A percentile compares a stretch with the other conserved stretches of the same genome.
These are phyloP conservation scores for Zosterops lateralis DNA, from an alignment of 2,113 vertebrate species.

Conservation along the genomic window DNA sequence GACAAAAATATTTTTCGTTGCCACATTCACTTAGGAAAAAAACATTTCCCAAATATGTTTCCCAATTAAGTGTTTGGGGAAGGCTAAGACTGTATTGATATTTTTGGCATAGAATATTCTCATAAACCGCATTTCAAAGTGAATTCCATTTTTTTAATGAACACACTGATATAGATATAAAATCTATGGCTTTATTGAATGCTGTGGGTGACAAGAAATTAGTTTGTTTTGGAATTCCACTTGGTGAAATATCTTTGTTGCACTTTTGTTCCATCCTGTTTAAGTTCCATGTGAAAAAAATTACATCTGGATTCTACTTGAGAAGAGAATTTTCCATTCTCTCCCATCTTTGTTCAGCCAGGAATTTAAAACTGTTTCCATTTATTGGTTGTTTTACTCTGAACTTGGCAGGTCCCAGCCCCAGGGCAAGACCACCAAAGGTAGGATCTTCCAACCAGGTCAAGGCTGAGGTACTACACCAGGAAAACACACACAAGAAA, in stretches of 20 bases:
- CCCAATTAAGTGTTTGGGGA: background rate
- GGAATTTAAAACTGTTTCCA: background rate
- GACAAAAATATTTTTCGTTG: background rate
- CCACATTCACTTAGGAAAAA: background rate
- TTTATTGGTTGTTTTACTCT: background rate
- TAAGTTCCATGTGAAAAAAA: background rate
- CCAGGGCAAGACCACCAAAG: background rate
- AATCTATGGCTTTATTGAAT: background rate
- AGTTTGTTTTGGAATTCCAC: background rate
- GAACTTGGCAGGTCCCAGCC: background rate
- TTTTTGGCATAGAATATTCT: background rate
- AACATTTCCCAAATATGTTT: background rate
- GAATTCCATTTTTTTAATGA: background rate
- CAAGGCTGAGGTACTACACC: background rate
- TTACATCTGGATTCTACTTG: background rate
- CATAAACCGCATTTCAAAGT: background rate
- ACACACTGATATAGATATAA: background rate
- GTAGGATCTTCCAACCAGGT: background rate
- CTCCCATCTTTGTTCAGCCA: background rate
- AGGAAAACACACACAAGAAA: background rate
- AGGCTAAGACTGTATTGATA: background rate
- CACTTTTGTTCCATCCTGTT: background rate
- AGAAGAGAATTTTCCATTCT: slow-evolving; percentile 21
- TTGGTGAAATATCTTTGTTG: background rate
- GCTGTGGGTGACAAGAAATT: background rate